Evolutionary conservation across 2,888 invertebrate species (phyloP).

Genomic region (Drosophila greeni): DNA sequence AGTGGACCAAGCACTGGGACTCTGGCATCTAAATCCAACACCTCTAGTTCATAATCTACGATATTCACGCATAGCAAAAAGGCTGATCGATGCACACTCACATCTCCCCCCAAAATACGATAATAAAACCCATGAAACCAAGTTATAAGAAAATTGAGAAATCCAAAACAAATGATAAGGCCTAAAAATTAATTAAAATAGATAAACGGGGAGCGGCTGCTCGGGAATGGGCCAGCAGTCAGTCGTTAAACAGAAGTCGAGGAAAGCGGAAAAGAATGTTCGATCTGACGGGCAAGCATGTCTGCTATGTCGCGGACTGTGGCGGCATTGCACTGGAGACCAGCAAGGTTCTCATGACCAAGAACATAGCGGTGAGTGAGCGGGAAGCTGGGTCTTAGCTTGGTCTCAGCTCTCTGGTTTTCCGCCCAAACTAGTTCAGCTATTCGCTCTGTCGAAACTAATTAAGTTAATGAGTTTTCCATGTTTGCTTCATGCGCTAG

Average conservation of each 20-base stretch:
- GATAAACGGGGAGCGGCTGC: constrained; percentile 21
- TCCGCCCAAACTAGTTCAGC: constrained; percentile 19
- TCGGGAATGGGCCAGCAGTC: constrained; percentile 1
- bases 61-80: constrained; percentile 30
- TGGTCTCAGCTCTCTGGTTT: constrained; percentile 1
- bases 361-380: constrained; percentile 67
- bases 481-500: constrained; percentile 12
- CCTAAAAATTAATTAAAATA: constrained; percentile 52
- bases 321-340: constrained; percentile 73
- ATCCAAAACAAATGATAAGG: constrained; percentile 49
- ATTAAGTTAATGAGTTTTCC: constrained; percentile 45
- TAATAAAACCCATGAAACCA: constrained; percentile 23
- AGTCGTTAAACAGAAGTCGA: constrained; percentile 42
- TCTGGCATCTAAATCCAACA: constrained; percentile 54
- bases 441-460: constrained; percentile 32
- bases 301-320: constrained; percentile 74
- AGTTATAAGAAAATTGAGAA: constrained; percentile 32
- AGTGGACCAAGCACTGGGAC: constrained; percentile 68
- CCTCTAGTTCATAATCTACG: constrained; percentile 27
- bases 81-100: constrained; percentile 41
- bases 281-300: constrained; percentile 65
- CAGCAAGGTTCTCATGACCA: constrained; percentile 68
- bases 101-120: constrained; percentile 21
- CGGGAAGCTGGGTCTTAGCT: constrained; percentile 2
- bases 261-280: constrained; percentile 54